phyloP scores from a whole-genome alignment of 2,888 invertebrate genomes.

The Schizotus pectinicornis region DNA sequence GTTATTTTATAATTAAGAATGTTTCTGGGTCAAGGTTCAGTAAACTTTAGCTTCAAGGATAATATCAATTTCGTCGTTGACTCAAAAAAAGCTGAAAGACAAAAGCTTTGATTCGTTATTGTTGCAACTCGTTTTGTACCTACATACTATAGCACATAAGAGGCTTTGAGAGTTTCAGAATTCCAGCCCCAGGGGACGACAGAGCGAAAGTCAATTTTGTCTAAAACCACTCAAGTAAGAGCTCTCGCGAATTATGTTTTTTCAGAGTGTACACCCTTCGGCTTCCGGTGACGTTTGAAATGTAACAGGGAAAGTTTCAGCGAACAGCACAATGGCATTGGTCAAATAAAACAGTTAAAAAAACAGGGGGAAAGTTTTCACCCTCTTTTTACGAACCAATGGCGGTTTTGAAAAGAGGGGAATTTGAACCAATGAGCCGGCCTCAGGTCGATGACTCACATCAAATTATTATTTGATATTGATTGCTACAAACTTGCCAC shows the following conservation, averaged over 20 bases:
- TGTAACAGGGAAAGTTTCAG: slow-evolving; percentile 28
- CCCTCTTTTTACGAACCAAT: slow-evolving; percentile 52
- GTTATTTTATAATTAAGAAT: too few species aligned
- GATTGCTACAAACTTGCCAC: slow-evolving; percentile 37
- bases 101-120: too few species aligned
- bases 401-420: slow-evolving; percentile 46
- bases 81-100: too few species aligned
- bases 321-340: slow-evolving; percentile 42
- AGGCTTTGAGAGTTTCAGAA: too few species aligned
- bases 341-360: slow-evolving; percentile 52
- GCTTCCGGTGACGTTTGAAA: background rate
- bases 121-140: too few species aligned
- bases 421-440: slow-evolving; percentile 44
- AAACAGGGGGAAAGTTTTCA: slow-evolving; percentile 51
- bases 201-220: too few species aligned
- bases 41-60: too few species aligned
- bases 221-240: too few species aligned
- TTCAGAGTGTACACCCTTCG: slow-evolving; percentile 3
- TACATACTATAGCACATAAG: too few species aligned
- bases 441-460: slow-evolving; percentile 42
- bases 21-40: too few species aligned
- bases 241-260: background rate
- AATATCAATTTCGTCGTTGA: too few species aligned
- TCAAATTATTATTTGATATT: slow-evolving; percentile 46
- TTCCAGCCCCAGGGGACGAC: too few species aligned